Evolutionary conservation across 2,113 vertebrate genomes (phyloP).

Genomic region (Ctenodactylus gundi): DNA sequence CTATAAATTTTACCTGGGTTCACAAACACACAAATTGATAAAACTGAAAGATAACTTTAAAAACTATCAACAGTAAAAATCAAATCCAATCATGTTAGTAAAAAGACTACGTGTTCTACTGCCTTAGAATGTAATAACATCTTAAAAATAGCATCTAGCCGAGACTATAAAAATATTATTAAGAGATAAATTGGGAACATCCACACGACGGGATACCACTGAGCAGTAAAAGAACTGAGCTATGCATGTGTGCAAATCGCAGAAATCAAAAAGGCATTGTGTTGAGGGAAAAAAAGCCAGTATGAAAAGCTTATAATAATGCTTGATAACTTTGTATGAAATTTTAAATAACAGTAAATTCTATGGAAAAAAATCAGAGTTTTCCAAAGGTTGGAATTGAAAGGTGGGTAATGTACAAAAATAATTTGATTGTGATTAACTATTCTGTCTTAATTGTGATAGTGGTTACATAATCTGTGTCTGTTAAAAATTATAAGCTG

Average conservation of each 20-base stretch:
- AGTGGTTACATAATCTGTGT: background rate
- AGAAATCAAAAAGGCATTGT: background rate
- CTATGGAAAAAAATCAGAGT: background rate
- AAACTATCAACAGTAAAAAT: background rate
- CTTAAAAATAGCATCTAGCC: background rate
- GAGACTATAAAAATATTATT: background rate
- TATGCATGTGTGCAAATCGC: background rate
- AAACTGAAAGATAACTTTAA: background rate
- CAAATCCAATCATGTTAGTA: background rate
- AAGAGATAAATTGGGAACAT: background rate
- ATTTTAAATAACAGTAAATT: background rate
- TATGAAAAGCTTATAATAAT: background rate
- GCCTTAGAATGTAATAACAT: background rate
- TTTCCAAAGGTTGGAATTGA: background rate
- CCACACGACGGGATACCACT: background rate
- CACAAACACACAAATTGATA: background rate
- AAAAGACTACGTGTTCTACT: background rate
- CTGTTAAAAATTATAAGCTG: background rate
- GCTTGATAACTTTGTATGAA: background rate
- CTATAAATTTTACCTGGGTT: background rate
- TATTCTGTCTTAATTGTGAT: background rate
- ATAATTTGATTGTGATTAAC: background rate
- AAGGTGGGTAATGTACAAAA: background rate
- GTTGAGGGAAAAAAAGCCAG: background rate
- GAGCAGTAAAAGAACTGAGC: background rate